These are phyloP conservation scores for Marronus borbonicus DNA, from an alignment of 2,888 invertebrate species.

Conservation along the genomic window DNA sequence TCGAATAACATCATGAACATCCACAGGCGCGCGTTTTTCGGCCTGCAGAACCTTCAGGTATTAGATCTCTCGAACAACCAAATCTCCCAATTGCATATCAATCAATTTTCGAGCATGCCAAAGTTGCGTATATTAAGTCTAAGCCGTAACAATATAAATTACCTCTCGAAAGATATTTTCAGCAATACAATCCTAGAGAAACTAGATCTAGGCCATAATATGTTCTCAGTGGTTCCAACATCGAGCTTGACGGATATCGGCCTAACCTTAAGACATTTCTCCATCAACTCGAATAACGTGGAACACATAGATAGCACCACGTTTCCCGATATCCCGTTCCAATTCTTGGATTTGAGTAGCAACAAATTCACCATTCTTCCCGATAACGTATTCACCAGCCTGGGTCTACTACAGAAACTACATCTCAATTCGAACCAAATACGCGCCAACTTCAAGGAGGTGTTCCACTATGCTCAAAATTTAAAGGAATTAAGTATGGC, in stretches of 20 bases:
- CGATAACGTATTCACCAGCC: constrained; percentile 89
- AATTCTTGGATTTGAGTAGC: constrained; percentile 83
- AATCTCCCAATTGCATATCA: constrained; percentile 83
- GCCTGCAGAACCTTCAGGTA: constrained; percentile 82
- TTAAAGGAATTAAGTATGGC: constrained; percentile 85
- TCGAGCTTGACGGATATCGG: constrained; percentile 85
- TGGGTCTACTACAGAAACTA: constrained; percentile 83
- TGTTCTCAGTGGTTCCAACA: constrained; percentile 85
- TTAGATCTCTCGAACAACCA: constrained; percentile 85
- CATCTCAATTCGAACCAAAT: constrained; percentile 87
- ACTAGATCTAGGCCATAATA: constrained; percentile 85
- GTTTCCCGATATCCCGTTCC: constrained; percentile 86
- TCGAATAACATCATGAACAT: constrained; percentile 82
- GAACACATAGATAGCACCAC: constrained; percentile 92
- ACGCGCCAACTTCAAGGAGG: constrained; percentile 89
- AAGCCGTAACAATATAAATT: constrained; percentile 80
- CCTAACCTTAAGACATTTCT: constrained; percentile 83
- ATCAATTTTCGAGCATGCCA: constrained; percentile 85
- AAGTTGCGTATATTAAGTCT: constrained; percentile 83
- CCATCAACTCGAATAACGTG: constrained; percentile 84
- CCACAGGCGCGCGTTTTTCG: constrained; percentile 84
- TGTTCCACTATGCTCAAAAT: constrained; percentile 89
- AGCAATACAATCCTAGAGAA: constrained; percentile 86
- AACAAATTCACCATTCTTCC: constrained; percentile 89
- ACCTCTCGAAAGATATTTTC: constrained; percentile 85